Evolutionary conservation across 2,888 invertebrate genomes (phyloP).

Genomic region (Phanerotoma sp.): DNA sequence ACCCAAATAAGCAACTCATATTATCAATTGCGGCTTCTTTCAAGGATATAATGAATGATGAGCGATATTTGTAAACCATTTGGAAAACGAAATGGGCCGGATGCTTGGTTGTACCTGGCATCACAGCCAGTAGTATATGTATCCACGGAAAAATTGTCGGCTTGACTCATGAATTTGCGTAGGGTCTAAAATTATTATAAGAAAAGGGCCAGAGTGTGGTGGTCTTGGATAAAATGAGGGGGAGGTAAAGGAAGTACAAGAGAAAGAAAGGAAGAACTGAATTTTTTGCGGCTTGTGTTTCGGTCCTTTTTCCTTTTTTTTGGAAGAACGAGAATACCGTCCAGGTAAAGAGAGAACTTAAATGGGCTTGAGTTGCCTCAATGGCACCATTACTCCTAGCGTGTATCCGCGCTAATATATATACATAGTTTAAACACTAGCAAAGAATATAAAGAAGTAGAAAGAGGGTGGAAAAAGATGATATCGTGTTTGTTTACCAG

Average conservation of each 20-base stretch:
- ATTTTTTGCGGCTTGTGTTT: conserved; percentile 18
- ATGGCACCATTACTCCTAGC: conserved; percentile 37
- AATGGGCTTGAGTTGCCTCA: conserved; percentile 37
- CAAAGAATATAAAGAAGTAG: background rate
- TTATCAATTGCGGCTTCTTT: background rate
- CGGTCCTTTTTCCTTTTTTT: conserved; percentile 22
- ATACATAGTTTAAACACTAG: no score
- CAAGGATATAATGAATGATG: background rate
- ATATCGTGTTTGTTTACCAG: conserved; percentile 25
- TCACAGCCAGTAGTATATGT: no score
- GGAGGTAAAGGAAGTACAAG: conserved; percentile 16
- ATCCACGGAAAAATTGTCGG: conserved; percentile 21
- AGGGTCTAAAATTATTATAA: conserved; percentile 34
- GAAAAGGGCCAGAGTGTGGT: no score
- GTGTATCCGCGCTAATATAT: no score
- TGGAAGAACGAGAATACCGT: conserved; percentile 13
- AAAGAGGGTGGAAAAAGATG: conserved; percentile 17
- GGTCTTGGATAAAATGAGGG: conserved; percentile 11
- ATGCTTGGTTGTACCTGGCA: conserved; percentile 16
- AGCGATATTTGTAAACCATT: background rate
- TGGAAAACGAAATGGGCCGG: conserved; percentile 14
- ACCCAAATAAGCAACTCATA: background rate
- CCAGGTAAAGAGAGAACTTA: conserved; percentile 27
- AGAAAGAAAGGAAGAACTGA: conserved; percentile 19
- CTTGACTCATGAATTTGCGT: conserved; percentile 38